Conservation (phyloP, 2,113 vertebrate genomes). For the Oryctolagus cuniculus region mOryCun1.1 NC_091444.1:58704501-58705000, state of each 20-base stretch:
- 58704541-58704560: background rate
- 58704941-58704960: too few relatives aligned
- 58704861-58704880: background rate
- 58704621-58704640: too few relatives aligned
- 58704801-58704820: background rate
- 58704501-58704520: background rate
- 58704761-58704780: background rate
- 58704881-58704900: background rate
- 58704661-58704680: too few relatives aligned
- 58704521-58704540: background rate
- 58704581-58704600: background rate
- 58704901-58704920: background rate
- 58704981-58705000: too few relatives aligned
- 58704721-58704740: too few relatives aligned
- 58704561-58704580: too few relatives aligned
- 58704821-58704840: background rate
- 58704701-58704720: too few relatives aligned
- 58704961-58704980: too few relatives aligned
- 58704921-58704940: too few relatives aligned
- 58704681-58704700: too few relatives aligned
- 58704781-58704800: constrained; percentile 14
- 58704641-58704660: too few relatives aligned
- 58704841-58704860: background rate
- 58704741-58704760: too few relatives aligned
- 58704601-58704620: background rate